Base-by-base conservation (phyloP, 2,113 vertebrate genomes). In the Gorilla gorilla region DNA sequence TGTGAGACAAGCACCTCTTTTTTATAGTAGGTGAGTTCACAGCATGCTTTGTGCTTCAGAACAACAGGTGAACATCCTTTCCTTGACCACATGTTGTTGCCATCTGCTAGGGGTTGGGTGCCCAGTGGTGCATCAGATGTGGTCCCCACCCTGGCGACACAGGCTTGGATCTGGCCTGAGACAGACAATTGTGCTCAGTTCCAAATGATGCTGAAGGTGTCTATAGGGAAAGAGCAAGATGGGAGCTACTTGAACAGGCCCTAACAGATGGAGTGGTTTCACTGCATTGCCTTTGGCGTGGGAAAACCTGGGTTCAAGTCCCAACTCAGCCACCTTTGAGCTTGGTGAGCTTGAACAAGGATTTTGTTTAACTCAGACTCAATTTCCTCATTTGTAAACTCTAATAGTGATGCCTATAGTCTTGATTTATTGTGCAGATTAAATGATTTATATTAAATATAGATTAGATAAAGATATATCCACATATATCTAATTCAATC, bases 41-140 rank as follows among this genome's bases (percentile, higher is more conserved):
- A 76, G 57, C 30, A 3, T 32, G 48, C 12, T 35, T 55, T 61
- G 35, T 70, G 27, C 48, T 68, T 45, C 48, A 1, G 66, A 3
- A 16, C 11, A 18, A 17, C 16, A 17, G 38, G 18, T 38, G 61
- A 38, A 6, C 13, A 45, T 11, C 25, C 20, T 48, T 32, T 12
- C 20, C 38, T 40, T 40, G 18, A 23, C 12, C n/a, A 3, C 40
- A 4, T 20, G 2, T 8, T 59, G 38, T 32, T 78, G n/a, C 10
- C 61, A 13, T 84, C 89, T 23, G 4, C n/a, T 8, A 3, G 48
- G 68, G 59, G 9, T 64, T 35, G 25, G 64, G 23, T 43, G n/a
- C 32, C 5, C 1, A 35, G 32, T 6, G 2, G 3, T 23, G 12
- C 27, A 14, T 35, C 57, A 2, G 9, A 43, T 27, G 2, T 64